phyloP scores from a whole-genome alignment of 2,888 invertebrate species.

The Hofmannophila pseudospretella region DNA sequence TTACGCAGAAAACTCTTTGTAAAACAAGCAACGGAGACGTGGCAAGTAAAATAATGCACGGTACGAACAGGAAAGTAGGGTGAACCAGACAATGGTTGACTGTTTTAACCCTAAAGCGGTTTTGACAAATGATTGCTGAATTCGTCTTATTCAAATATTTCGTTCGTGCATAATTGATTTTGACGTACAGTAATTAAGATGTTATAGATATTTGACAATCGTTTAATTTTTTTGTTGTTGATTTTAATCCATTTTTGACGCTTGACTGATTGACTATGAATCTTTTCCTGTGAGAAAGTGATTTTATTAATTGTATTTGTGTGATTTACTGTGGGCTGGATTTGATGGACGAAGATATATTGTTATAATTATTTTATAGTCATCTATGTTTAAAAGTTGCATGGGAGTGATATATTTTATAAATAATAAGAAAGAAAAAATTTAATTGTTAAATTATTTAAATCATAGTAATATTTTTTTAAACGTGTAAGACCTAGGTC shows the following conservation, averaged over 20 bases:
- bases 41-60: not conserved
- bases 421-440: no score
- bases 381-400: not conserved
- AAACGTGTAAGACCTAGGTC: no score
- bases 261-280: conserved; percentile 39
- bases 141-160: conserved; percentile 64
- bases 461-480: no score
- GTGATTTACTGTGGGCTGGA: not conserved
- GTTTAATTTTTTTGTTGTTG: conserved; percentile 44
- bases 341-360: conserved; percentile 6
- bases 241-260: conserved; percentile 52
- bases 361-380: not conserved
- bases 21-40: conserved; percentile 8
- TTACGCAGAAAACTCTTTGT: not conserved
- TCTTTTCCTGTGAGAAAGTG: conserved; percentile 41
- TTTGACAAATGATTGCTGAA: conserved; percentile 50
- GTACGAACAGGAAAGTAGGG: conserved; percentile 18
- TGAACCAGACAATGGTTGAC: conserved; percentile 16
- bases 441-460: no score
- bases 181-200: conserved; percentile 59
- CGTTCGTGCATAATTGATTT: conserved; percentile 63
- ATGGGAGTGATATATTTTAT: no score
- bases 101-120: conserved; percentile 32
- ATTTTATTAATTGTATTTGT: conserved; percentile 16
- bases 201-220: conserved; percentile 43